Base-by-base conservation (phyloP, 2,888 invertebrate species). In the Synergus japonicus region DNA sequence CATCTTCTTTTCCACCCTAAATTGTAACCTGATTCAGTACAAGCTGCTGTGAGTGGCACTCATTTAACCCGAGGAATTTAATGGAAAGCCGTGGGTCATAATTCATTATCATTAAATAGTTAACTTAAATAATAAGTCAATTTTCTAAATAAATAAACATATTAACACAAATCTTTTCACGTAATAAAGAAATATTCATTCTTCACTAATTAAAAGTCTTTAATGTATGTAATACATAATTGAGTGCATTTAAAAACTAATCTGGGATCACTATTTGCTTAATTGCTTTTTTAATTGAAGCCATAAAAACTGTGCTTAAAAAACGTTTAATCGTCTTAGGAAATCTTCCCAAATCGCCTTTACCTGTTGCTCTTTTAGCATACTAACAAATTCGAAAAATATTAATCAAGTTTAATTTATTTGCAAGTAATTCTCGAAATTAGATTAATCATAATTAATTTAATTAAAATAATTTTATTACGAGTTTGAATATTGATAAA, bases 311-410 rank as follows among this genome's bases (percentile, higher is more conserved):
- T 37, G 18, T 65, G 9, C 9, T 65, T 4, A 15, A 41, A 29
- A 83, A 82, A 86, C 84, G 82, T 84, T 87, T 88, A 89, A 89
- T 89, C 87, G 85, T 80, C 77, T 80, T 88, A 86, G 86, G 87
- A 87, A 86, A 89, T 86, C 84, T 86, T 86, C 85, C 82, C 81
- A 83, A 86, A 88, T 87, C 85, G 86, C 83, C 82, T 83, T 85
- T 85, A 89, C 89, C 89, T 89, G 89, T 89, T 88, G 89, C 89
- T 85, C 82, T 84, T 85, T 85, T 84, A 85, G 80, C 78, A 79
- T 81, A 83, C 82, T 84, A 79, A 81, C 80, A 81, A 76, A 81
- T 66, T 66, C 44, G 18, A 43, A 18, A 43, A 66, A 44, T 41
- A 44, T 44, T 44, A 44, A 44, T 44, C 7, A 37, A n/a, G 41